A percentile compares a stretch with the other conserved stretches of the same genome.
Evolutionary conservation across 1,140 invertebrate species (phyloP).

Genomic region (Gonatopus flavifemur): DNA sequence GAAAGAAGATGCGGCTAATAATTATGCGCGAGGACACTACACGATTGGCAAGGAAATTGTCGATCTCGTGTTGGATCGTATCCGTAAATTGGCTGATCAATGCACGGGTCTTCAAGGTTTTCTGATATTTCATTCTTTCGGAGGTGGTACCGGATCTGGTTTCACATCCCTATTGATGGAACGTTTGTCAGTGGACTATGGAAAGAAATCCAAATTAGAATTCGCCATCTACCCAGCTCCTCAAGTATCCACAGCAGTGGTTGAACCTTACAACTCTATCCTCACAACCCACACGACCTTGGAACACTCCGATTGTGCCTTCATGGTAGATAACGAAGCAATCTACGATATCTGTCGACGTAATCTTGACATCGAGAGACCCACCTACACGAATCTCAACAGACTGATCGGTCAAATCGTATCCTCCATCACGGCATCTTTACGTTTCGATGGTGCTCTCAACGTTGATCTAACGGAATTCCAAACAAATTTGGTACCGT

Average conservation of each 20-base stretch:
- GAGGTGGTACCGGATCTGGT: slow-evolving; percentile 48
- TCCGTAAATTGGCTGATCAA: neutral
- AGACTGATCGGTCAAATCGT: neutral
- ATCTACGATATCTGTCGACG: slow-evolving; percentile 75
- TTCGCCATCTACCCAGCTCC: slow-evolving; percentile 76
- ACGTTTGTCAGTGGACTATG: neutral
- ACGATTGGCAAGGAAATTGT: neutral
- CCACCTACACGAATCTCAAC: neutral
- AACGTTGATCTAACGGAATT: neutral
- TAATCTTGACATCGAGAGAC: neutral
- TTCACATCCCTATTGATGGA: neutral
- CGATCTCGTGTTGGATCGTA: neutral
- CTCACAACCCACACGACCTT: slow-evolving; percentile 72
- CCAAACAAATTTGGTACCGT: neutral
- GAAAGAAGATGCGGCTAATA: neutral
- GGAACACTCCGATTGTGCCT: neutral
- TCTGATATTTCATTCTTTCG: neutral
- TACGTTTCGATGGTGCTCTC: neutral
- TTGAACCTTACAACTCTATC: neutral
- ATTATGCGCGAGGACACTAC: neutral
- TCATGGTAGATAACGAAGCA: slow-evolving; percentile 67
- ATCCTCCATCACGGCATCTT: neutral
- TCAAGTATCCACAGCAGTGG: neutral
- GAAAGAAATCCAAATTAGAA: slow-evolving; percentile 84
- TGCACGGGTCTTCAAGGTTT: neutral